These are phyloP conservation scores for Nymphalis io DNA, from an alignment of 1,140 invertebrate genomes.

Conservation along the genomic window DNA sequence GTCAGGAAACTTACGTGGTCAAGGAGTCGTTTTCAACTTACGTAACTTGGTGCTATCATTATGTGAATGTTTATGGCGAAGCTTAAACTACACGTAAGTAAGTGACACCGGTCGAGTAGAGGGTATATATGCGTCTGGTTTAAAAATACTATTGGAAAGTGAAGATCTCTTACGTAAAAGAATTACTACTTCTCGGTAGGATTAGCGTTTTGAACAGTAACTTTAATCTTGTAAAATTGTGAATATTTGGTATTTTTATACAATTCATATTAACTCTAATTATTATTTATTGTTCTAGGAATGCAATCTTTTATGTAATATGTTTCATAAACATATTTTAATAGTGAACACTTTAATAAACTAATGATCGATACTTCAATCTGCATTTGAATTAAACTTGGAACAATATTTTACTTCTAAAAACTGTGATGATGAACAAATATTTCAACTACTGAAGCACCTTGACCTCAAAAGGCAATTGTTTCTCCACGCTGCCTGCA, in stretches of 20 bases:
- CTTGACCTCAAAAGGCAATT: constrained; percentile 37
- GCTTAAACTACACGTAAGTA: not conserved
- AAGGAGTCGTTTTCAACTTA: constrained; percentile 44
- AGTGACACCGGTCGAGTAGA: not conserved
- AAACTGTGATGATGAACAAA: constrained; percentile 9
- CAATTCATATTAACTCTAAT: no score
- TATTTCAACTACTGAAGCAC: constrained; percentile 7
- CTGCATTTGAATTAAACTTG: not conserved
- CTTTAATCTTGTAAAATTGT: no score
- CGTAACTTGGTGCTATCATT: constrained; percentile 45
- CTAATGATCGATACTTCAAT: no score
- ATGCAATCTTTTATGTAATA: not conserved
- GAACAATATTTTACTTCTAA: not conserved
- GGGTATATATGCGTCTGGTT: not conserved
- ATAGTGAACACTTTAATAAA: no score
- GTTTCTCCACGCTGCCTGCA: constrained; percentile 30
- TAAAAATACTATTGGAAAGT: not conserved
- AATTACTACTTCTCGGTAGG: no score
- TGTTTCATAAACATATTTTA: not conserved
- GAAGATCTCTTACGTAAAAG: not conserved
- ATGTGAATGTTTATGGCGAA: constrained; percentile 15
- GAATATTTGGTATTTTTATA: no score
- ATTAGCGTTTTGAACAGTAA: no score
- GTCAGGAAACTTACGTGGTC: constrained; percentile 54
- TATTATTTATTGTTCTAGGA: not conserved